These are phyloP conservation scores for Ectobius pallidus DNA, from an alignment of 2,888 invertebrate species.

Conservation along the genomic window DNA sequence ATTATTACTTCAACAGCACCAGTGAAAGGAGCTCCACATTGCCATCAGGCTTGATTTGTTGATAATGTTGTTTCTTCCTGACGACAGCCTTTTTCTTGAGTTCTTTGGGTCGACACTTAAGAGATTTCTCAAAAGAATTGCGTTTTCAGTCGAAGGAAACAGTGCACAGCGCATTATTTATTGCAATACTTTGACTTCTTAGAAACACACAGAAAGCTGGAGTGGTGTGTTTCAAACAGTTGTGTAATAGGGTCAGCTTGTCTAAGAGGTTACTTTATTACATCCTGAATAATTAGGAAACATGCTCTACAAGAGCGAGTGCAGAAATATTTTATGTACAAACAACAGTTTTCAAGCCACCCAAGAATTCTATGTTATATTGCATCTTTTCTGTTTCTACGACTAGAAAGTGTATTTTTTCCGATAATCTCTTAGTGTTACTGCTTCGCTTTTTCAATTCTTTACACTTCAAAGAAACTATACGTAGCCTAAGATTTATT, in stretches of 20 bases:
- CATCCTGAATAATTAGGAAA: constrained; percentile 13
- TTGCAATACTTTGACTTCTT: too few species aligned
- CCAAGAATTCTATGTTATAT: not conserved
- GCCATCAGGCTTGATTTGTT: too few species aligned
- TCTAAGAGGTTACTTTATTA: not conserved
- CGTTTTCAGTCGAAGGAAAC: not conserved
- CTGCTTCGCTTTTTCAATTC: too few species aligned
- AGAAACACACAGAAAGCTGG: too few species aligned
- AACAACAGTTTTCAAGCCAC: not conserved
- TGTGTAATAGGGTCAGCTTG: not conserved
- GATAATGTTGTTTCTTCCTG: too few species aligned
- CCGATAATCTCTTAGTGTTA: not conserved
- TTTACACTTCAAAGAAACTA: constrained; percentile 4
- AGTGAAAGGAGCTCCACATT: too few species aligned
- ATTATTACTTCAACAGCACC: too few species aligned
- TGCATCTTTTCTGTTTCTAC: not conserved
- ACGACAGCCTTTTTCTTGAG: too few species aligned
- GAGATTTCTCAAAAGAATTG: too few species aligned
- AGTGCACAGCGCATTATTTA: not conserved
- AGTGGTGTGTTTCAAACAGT: not conserved
- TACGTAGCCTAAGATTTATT: too few species aligned
- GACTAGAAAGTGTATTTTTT: not conserved
- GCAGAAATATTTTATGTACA: constrained; percentile 14
- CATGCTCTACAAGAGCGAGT: not conserved
- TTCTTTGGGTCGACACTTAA: too few species aligned